Percentiles rank a stretch among this genome's conserved stretches.
phyloP scores from a whole-genome alignment of 2,113 vertebrate species.

The Piaya cayana region DNA sequence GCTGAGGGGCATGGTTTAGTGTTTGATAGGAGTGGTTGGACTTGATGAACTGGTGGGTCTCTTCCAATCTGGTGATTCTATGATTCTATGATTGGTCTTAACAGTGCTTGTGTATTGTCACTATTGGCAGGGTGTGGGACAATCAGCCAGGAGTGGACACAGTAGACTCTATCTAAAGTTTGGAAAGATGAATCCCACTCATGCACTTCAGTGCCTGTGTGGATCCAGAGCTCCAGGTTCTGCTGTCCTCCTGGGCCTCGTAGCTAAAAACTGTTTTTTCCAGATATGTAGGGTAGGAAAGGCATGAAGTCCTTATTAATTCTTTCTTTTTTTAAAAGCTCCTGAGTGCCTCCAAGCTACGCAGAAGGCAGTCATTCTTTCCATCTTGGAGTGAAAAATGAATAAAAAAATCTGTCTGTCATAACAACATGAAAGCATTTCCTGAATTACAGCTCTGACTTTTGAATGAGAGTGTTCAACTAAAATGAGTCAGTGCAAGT shows the following conservation, averaged over 20 bases:
- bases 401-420: slow-evolving; percentile 26
- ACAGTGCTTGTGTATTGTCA: neutral
- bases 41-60: too few relatives aligned
- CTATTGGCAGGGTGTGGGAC: neutral
- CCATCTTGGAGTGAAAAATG: slow-evolving; percentile 34
- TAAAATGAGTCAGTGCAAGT: slow-evolving; percentile 46
- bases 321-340: neutral
- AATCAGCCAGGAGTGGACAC: neutral
- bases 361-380: slow-evolving; percentile 30
- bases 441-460: slow-evolving; percentile 47
- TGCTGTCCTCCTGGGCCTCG: neutral
- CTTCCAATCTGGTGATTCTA: too few relatives aligned
- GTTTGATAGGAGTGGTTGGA: too few relatives aligned
- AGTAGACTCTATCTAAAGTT: neutral
- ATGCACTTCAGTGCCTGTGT: neutral
- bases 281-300: neutral
- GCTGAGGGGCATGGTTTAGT: too few relatives aligned
- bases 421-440: slow-evolving; percentile 55
- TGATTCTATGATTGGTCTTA: too few relatives aligned
- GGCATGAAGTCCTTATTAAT: neutral
- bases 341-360: slow-evolving; percentile 39
- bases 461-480: slow-evolving; percentile 28
- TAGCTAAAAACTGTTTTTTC: neutral
- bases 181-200: neutral
- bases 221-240: neutral